Evolutionary conservation across 2,113 vertebrate species (phyloP).

Genomic region (Abramis brama): DNA sequence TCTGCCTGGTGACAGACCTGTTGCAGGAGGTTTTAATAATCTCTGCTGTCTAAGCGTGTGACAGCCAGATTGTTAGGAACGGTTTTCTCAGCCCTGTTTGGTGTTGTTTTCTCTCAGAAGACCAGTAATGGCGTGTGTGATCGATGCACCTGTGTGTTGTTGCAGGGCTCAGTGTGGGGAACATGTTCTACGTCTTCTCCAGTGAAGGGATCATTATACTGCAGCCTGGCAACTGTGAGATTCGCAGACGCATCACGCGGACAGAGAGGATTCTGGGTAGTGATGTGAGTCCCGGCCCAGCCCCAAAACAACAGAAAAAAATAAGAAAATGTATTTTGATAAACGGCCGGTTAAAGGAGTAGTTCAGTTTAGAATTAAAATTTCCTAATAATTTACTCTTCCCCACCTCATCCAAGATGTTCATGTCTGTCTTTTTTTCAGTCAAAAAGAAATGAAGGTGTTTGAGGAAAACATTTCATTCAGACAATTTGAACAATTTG

Average conservation of each 20-base stretch:
- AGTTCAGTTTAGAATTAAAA: too few relatives aligned
- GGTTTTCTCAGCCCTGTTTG: background rate
- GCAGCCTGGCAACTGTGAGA: constrained; percentile 90
- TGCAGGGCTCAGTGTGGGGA: constrained; percentile 85
- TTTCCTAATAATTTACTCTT: too few relatives aligned
- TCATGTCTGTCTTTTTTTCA: too few relatives aligned
- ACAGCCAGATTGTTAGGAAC: background rate
- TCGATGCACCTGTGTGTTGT: background rate
- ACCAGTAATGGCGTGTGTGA: background rate
- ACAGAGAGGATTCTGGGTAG: constrained; percentile 87
- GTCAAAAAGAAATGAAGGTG: too few relatives aligned
- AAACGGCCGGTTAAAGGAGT: too few relatives aligned
- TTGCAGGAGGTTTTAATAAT: constrained; percentile 17
- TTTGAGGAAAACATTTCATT: too few relatives aligned
- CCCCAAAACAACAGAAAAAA: background rate
- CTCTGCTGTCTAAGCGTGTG: background rate
- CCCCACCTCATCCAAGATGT: too few relatives aligned
- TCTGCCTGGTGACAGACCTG: constrained; percentile 32
- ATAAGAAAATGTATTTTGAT: background rate
- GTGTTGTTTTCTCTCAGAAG: background rate
- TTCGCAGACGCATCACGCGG: constrained; percentile 85
- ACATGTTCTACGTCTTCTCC: constrained; percentile 96
- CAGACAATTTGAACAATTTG: too few relatives aligned
- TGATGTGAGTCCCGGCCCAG: constrained; percentile 79
- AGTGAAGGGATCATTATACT: constrained; percentile 87